Conservation (phyloP, 2,113 vertebrate species). For the Istiophorus platypterus region DNA sequence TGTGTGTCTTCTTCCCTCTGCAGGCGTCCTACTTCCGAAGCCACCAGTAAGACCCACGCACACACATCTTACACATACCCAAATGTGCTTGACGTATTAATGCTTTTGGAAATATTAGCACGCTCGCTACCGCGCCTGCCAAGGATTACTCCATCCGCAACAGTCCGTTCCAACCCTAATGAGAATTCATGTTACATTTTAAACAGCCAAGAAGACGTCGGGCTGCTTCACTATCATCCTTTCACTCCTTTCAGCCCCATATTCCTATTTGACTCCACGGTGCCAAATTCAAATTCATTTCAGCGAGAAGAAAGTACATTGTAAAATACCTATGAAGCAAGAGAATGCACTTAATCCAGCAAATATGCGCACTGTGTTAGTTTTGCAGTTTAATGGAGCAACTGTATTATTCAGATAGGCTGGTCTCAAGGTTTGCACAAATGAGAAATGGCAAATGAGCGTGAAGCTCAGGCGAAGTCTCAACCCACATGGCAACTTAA, state of each 20-base stretch:
- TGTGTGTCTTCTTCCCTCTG: slow-evolving; percentile 44
- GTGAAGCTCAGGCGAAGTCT: slow-evolving; percentile 57
- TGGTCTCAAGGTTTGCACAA: slow-evolving; percentile 47
- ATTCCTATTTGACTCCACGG: slow-evolving; percentile 51
- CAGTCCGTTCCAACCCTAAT: slow-evolving; percentile 66
- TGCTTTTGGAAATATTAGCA: slow-evolving; percentile 74
- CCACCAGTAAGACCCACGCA: slow-evolving; percentile 16
- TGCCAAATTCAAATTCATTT: slow-evolving; percentile 66
- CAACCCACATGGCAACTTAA: slow-evolving; percentile 45
- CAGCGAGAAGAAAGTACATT: slow-evolving; percentile 47
- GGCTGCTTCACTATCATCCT: slow-evolving; percentile 54
- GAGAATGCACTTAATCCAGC: slow-evolving; percentile 69
- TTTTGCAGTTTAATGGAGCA: slow-evolving; percentile 52
- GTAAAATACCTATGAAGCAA: slow-evolving; percentile 60
- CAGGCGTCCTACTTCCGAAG: slow-evolving; percentile 58
- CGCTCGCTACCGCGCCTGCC: slow-evolving; percentile 47
- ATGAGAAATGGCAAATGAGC: slow-evolving; percentile 65
- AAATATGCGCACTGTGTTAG: slow-evolving; percentile 40
- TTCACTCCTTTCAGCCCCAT: slow-evolving; percentile 51
- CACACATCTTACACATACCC: slow-evolving; percentile 14
- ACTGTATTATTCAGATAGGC: slow-evolving; percentile 65
- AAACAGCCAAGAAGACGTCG: slow-evolving; percentile 48
- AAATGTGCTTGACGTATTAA: slow-evolving; percentile 68
- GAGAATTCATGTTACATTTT: slow-evolving; percentile 74
- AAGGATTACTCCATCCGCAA: slow-evolving; percentile 75